These are phyloP conservation scores for Gadus chalcogrammus DNA, from an alignment of 2,113 vertebrate genomes.

Conservation along the genomic window DNA sequence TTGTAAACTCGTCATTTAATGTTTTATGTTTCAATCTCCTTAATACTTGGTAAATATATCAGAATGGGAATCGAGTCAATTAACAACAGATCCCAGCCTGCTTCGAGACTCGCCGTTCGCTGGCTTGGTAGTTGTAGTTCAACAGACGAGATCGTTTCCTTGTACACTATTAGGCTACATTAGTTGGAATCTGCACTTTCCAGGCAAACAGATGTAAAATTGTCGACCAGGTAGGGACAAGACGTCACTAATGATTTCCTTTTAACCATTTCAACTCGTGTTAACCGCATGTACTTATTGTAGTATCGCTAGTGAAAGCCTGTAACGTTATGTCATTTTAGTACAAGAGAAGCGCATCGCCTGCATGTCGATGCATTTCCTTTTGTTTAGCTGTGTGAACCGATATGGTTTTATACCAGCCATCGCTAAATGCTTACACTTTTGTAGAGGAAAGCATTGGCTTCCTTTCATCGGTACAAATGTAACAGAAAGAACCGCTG, in stretches of 20 bases:
- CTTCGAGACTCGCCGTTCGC: not conserved
- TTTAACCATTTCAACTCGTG: constrained; percentile 5
- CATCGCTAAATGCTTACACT: no score
- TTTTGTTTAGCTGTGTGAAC: constrained; percentile 64
- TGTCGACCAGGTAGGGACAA: constrained; percentile 71
- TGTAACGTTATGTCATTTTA: constrained; percentile 8
- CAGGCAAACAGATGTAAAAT: constrained; percentile 74
- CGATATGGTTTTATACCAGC: no score
- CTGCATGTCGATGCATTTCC: constrained; percentile 67
- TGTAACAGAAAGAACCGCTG: no score
- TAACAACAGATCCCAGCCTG: constrained; percentile 44
- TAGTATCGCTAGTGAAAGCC: no score
- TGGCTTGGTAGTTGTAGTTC: constrained; percentile 64
- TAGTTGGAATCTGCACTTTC: constrained; percentile 65
- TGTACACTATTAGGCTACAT: constrained; percentile 34
- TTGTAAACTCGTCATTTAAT: no score
- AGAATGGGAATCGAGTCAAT: no score
- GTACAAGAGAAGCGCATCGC: constrained; percentile 12
- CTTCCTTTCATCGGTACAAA: no score
- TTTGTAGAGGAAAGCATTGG: no score
- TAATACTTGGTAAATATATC: no score
- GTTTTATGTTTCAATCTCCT: no score
- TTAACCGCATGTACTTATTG: not conserved
- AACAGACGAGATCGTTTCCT: constrained; percentile 42
- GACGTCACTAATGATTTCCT: no score